These are phyloP conservation scores for Pipistrellus pipistrellus DNA, from an alignment of 2,797 vertebrate genomes.

Conservation along the genomic window DNA sequence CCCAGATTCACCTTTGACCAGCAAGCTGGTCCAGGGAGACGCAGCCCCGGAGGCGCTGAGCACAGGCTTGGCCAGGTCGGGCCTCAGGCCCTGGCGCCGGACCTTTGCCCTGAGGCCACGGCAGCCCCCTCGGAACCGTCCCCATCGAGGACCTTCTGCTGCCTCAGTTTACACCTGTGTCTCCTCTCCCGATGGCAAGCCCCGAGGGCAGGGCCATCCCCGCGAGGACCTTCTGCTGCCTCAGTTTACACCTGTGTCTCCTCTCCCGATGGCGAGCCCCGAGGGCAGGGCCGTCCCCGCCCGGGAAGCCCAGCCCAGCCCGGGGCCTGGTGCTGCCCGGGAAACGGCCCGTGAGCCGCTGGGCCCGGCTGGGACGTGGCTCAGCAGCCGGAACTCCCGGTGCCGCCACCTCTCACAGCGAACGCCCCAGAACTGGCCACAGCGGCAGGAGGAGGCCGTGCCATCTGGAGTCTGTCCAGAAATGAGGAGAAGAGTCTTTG, in stretches of 20 bases:
- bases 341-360: too few species aligned
- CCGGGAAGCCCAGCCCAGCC: not conserved
- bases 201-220: too few species aligned
- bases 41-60: accelerated
- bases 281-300: too few species aligned
- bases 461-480: not conserved
- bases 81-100: not conserved
- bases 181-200: not conserved
- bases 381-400: too few species aligned
- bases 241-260: not conserved
- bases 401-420: accelerated
- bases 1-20: not conserved
- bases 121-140: not conserved
- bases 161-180: not conserved
- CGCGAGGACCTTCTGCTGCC: not conserved
- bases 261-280: not conserved
- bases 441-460: not conserved
- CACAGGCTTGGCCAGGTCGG: not conserved
- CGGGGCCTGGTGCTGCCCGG: too few species aligned
- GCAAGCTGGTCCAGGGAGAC: not conserved
- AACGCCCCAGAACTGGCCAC: not conserved
- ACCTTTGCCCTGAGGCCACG: not conserved
- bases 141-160: not conserved
- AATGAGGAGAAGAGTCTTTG: not conserved
- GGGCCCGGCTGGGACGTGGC: too few species aligned